Evolutionary conservation across 1,140 invertebrate species (phyloP).

Genomic region (Solenopsis fugax): DNA sequence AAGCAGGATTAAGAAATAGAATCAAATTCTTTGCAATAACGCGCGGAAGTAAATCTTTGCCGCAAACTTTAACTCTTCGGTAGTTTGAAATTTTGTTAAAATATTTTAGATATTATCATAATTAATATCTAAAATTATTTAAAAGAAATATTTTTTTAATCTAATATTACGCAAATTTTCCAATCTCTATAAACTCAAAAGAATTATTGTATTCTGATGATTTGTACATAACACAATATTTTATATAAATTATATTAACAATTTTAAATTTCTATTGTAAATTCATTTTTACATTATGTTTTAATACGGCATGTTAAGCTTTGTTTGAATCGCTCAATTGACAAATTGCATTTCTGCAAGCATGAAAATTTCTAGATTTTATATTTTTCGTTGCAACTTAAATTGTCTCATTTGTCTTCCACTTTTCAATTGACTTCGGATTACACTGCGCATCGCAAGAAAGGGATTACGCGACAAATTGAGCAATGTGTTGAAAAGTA

Average conservation of each 20-base stretch:
- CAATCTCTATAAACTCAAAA: background rate
- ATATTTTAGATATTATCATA: background rate
- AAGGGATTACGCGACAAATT: constrained; percentile 4
- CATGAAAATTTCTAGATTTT: constrained; percentile 5
- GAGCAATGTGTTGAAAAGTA: background rate
- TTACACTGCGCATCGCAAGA: background rate
- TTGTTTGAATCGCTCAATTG: background rate
- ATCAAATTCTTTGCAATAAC: background rate
- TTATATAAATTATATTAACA: background rate
- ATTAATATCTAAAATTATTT: background rate
- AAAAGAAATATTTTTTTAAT: background rate
- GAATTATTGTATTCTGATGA: background rate
- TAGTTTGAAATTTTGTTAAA: background rate
- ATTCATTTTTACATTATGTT: background rate
- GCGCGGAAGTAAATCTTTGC: background rate
- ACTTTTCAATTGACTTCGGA: constrained; percentile 29
- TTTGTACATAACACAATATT: background rate
- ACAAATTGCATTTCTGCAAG: background rate
- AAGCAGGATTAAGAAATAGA: background rate
- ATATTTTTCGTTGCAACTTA: background rate
- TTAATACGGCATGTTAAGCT: background rate
- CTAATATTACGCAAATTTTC: background rate
- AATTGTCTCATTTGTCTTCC: background rate
- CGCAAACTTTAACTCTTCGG: background rate
- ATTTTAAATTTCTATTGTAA: background rate